These are phyloP conservation scores for Mionectes olivaceus DNA, from an alignment of 2,797 vertebrate genomes.

Conservation along the genomic window DNA sequence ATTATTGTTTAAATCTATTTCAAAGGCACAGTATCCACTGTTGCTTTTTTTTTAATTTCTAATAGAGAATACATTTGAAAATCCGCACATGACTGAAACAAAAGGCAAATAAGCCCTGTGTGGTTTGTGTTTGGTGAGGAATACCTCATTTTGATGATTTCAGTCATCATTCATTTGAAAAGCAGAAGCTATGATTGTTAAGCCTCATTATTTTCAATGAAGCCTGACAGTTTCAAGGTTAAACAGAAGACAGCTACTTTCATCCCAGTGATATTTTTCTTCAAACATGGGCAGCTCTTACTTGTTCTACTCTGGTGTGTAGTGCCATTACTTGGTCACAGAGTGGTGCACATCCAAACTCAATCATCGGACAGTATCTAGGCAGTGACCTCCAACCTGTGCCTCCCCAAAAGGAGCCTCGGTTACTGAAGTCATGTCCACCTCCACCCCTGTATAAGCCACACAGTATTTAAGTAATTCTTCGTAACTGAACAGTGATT, in stretches of 20 bases:
- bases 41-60: not conserved
- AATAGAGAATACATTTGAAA: constrained; percentile 40
- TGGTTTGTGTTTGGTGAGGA: constrained; percentile 16
- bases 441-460: not conserved
- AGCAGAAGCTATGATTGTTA: constrained; percentile 69
- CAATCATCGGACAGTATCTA: not conserved
- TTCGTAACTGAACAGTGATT: not conserved
- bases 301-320: constrained; percentile 24
- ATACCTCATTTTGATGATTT: constrained; percentile 61
- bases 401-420: not conserved
- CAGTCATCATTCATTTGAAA: constrained; percentile 66
- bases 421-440: not conserved
- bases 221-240: constrained; percentile 74
- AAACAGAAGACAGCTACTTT: constrained; percentile 77
- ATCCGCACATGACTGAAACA: constrained; percentile 35
- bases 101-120: constrained; percentile 34
- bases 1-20: constrained; percentile 15
- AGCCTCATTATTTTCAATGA: constrained; percentile 76
- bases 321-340: constrained; percentile 42
- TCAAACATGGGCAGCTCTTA: constrained; percentile 46
- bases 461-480: not conserved
- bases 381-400: not conserved
- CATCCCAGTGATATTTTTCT: constrained; percentile 69
- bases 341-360: constrained; percentile 33
- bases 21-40: not conserved